Evolutionary conservation across 2,888 invertebrate species (phyloP), one percentile per base, ranked within the genome.

Genomic region (Xylocampa areola): DNA sequence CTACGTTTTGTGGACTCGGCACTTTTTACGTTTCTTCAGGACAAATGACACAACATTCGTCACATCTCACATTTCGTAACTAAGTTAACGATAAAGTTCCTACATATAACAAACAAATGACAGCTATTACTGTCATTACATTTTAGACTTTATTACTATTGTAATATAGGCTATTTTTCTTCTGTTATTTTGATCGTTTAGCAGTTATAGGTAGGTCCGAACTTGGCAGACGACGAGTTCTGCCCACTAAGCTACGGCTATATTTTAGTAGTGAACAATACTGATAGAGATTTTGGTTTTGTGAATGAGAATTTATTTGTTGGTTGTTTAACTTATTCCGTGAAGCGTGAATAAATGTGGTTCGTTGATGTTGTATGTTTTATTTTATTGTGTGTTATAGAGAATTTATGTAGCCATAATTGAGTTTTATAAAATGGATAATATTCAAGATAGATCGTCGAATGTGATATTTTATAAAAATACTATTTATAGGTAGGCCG

Each of bases 301-400:
- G 39, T 79, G 78, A 74, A 80, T 75, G 80, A 73, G 72, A 70
- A 75, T 67, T 76, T 59, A 60, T 73, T 73, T 76, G 61, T 79
- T 86, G 76, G 76, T 82, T 82, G 75, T 73, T 83, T 84, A 82
- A 85, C 77, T 84, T 86, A 79, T 85, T 87, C 74, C 76, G 77
- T 71, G 72, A 70, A 78, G 79, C 81, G 79, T 83, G 79, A 87
- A 89, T 87, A 87, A 88, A 81, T 80, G 77, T 83, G 84, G 79
- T 82, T 85, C 72, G 81, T 86, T 84, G 71, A 80, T 58, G 60
- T 73, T 53, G 64, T 65, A 67, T 76, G 65, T 82, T 68, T 78
- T 63, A 75, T 78, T 79, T 77, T 70, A n/a, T 60, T 6, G 6
- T 27, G 10, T 14, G 16, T n/a, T 11, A 14, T 13, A 8, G 19